Evolutionary conservation across 2,113 vertebrate species (phyloP).

Genomic region (Morone saxatilis): DNA sequence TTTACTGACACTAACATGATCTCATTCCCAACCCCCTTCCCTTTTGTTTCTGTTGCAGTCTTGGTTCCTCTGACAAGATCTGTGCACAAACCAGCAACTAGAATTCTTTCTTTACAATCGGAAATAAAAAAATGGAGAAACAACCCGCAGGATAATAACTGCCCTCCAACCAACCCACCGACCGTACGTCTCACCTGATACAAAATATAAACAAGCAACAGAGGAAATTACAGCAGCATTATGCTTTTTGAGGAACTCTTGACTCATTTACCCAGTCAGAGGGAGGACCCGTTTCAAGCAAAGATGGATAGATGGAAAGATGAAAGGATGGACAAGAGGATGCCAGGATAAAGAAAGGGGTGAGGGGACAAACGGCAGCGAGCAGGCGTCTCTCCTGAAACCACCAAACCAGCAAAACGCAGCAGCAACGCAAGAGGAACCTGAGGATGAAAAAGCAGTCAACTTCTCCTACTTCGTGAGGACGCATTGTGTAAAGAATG

Average conservation of each 20-base stretch:
- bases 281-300: constrained; percentile 69
- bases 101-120: constrained; percentile 84
- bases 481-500: constrained; percentile 66
- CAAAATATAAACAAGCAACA: constrained; percentile 62
- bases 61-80: constrained; percentile 96
- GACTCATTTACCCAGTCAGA: constrained; percentile 70
- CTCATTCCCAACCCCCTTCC: neutral
- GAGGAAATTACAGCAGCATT: constrained; percentile 67
- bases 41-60: constrained; percentile 83
- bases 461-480: constrained; percentile 57
- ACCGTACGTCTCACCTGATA: constrained; percentile 64
- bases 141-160: constrained; percentile 70
- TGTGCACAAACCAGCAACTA: constrained; percentile 87
- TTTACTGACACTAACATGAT: constrained; percentile 5
- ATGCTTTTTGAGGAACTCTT: constrained; percentile 77
- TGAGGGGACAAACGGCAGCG: constrained; percentile 43
- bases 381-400: constrained; percentile 73
- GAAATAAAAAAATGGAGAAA: constrained; percentile 79
- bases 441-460: constrained; percentile 41
- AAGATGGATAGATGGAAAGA: constrained; percentile 63
- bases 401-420: constrained; percentile 66
- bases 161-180: constrained; percentile 70
- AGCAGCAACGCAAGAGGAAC: constrained; percentile 61
- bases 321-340: constrained; percentile 69
- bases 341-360: constrained; percentile 56